These are phyloP conservation scores for Adelognathus sp. DNA, from an alignment of 2,888 invertebrate species.

Conservation along the genomic window DNA sequence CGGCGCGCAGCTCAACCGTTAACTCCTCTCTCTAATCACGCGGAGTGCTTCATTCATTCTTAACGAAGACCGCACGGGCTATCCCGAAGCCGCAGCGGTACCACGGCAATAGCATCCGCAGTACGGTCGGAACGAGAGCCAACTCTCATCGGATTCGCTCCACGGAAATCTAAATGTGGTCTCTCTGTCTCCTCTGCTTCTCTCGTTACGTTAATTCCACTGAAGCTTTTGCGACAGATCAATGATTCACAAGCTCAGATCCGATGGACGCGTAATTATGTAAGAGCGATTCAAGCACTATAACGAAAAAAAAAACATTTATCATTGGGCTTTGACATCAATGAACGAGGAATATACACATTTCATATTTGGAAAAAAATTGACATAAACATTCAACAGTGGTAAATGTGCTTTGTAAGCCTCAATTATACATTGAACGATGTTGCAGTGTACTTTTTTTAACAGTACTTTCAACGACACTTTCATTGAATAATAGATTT, in stretches of 20 bases:
- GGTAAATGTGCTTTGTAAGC: too few species aligned
- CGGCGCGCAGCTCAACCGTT: slow-evolving; percentile 48
- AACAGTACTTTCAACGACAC: too few species aligned
- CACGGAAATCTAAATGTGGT: slow-evolving; percentile 32
- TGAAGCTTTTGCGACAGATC: slow-evolving; percentile 11
- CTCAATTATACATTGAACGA: too few species aligned
- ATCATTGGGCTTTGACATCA: too few species aligned
- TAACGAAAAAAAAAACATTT: too few species aligned
- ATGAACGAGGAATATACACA: too few species aligned
- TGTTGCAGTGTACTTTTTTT: too few species aligned
- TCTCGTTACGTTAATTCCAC: background rate
- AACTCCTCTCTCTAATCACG: slow-evolving; percentile 64
- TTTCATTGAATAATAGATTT: too few species aligned
- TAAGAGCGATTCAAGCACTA: too few species aligned
- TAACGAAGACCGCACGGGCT: slow-evolving; percentile 62
- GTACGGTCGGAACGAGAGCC: slow-evolving; percentile 25
- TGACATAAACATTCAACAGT: too few species aligned
- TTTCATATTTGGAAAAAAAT: too few species aligned
- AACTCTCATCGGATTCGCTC: slow-evolving; percentile 10
- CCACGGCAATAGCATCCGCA: background rate
- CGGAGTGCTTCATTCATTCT: slow-evolving; percentile 70
- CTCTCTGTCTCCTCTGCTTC: background rate
- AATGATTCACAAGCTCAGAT: slow-evolving; percentile 22
- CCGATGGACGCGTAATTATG: background rate
- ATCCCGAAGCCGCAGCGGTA: slow-evolving; percentile 38